These are phyloP conservation scores for Antheraea yamamai DNA, from an alignment of 2,888 invertebrate genomes.

Conservation along the genomic window DNA sequence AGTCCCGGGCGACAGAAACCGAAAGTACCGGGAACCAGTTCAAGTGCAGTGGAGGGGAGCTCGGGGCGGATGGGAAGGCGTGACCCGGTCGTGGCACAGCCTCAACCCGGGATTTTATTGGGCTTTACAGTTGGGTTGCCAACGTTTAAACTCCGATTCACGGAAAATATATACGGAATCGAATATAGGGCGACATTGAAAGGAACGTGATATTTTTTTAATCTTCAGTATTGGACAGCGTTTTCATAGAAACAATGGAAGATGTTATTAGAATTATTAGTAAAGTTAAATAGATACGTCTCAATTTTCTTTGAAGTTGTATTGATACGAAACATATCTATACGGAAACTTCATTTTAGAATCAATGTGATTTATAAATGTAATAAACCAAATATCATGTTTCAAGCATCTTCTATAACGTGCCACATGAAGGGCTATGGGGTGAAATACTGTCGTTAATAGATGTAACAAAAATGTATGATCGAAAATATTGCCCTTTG, in stretches of 20 bases:
- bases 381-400: no score
- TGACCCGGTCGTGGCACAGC: constrained; percentile 57
- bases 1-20: constrained; percentile 60
- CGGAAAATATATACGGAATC: background rate
- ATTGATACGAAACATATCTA: background rate
- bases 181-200: background rate
- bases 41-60: constrained; percentile 57
- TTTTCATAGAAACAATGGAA: background rate
- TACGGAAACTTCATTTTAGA: background rate
- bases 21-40: constrained; percentile 69
- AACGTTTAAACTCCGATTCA: background rate
- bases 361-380: background rate
- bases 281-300: no score
- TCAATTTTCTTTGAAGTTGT: no score
- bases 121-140: constrained; percentile 11
- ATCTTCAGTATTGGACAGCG: background rate
- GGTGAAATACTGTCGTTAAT: no score
- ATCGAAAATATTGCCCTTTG: no score
- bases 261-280: background rate
- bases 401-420: no score
- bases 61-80: constrained; percentile 39
- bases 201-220: background rate
- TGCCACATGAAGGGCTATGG: no score
- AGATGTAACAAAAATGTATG: no score
- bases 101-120: constrained; percentile 33